A percentile compares a stretch with the other conserved stretches of the same genome.
Conservation (phyloP, 2,888 invertebrate genomes). For the Baccha elongata region DNA sequence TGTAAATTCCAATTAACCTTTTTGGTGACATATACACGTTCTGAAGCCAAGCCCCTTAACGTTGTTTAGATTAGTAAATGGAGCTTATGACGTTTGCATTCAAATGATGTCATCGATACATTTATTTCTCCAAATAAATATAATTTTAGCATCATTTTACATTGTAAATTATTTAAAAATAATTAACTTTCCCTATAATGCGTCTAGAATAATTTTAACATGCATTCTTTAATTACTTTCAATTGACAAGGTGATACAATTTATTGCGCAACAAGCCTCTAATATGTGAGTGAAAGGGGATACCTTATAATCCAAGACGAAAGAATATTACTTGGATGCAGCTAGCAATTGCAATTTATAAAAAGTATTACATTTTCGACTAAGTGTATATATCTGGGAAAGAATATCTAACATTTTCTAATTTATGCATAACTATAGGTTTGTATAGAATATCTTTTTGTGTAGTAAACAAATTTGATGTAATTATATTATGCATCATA, state of each 20-base stretch:
- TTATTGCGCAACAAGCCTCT: conserved; percentile 28
- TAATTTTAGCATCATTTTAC: not conserved
- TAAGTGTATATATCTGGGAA: not conserved
- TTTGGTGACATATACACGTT: not conserved
- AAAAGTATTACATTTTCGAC: not conserved
- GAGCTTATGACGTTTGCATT: not conserved
- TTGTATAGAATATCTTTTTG: not conserved
- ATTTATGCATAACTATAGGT: not conserved
- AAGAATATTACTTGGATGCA: conserved; percentile 31
- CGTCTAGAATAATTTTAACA: conserved; percentile 13
- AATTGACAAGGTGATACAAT: conserved; percentile 49
- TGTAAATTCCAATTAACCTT: conserved; percentile 11
- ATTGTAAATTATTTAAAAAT: not conserved
- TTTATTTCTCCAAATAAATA: not conserved
- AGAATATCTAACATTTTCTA: conserved; percentile 10
- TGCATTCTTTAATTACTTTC: conserved; percentile 39
- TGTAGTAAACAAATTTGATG: conserved; percentile 7
- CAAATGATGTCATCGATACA: conserved; percentile 10
- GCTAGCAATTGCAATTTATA: not conserved
- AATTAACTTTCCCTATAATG: not conserved
- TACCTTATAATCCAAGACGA: conserved; percentile 32
- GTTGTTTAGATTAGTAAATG: too few species aligned
- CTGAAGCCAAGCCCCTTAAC: not conserved
- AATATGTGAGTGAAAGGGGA: not conserved
- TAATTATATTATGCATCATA: not conserved